phyloP scores from a whole-genome alignment of 2,113 vertebrate species.

The Ictalurus punctatus region DNA sequence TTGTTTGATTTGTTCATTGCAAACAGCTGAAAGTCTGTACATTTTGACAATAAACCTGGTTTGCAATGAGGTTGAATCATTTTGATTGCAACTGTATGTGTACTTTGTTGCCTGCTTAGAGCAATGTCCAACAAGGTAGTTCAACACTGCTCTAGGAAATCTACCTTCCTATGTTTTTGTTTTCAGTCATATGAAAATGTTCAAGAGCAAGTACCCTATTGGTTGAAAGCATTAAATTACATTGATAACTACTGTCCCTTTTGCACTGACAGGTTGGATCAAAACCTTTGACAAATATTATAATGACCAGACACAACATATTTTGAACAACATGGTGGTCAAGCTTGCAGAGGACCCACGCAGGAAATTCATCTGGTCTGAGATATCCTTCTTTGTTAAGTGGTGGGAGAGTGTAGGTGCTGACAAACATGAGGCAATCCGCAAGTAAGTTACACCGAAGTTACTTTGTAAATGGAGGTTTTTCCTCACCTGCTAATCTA shows the following conservation, averaged over 20 bases:
- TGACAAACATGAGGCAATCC: constrained; percentile 84
- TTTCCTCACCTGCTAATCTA: constrained; percentile 58
- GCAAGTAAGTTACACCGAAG: constrained; percentile 75
- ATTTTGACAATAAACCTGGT: no score
- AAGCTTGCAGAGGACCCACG: constrained; percentile 92
- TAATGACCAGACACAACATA: constrained; percentile 94
- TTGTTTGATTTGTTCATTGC: no score
- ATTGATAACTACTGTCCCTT: constrained; percentile 2
- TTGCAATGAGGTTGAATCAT: no score
- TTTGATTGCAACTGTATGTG: not conserved
- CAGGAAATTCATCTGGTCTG: constrained; percentile 95
- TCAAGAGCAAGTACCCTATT: not conserved
- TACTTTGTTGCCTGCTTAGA: not conserved
- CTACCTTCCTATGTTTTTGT: not conserved
- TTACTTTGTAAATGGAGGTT: constrained; percentile 6
- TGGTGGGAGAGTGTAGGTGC: constrained; percentile 93
- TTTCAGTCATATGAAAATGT: not conserved
- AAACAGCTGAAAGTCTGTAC: no score
- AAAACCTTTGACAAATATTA: constrained; percentile 99
- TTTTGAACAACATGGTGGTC: constrained; percentile 94
- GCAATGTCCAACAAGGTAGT: not conserved
- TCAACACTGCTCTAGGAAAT: not conserved
- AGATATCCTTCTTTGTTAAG: constrained; percentile 94
- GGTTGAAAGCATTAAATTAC: not conserved
- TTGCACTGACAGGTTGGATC: constrained; percentile 83